Evolutionary conservation across 1,140 invertebrate species (phyloP), one percentile per base, ranked within the genome.

Genomic region (Bathynomus jamesi): DNA sequence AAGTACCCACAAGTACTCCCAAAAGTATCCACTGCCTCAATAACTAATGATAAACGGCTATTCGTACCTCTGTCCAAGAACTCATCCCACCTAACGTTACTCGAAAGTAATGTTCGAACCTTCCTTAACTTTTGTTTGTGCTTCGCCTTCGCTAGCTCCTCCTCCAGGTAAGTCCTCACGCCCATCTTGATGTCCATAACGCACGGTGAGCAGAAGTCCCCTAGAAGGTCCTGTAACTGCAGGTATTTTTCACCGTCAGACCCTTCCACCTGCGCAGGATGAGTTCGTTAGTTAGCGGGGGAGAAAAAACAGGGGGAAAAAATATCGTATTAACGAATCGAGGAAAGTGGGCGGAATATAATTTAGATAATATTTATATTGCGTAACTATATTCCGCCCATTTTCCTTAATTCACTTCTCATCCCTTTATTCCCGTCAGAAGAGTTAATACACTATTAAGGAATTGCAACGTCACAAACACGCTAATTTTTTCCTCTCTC

Each of bases 181-280:
- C 95, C 95, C 76, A 98, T 90, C 83, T 98, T 98, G 82, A 95
- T 95, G 82, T 98, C 95, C 94, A 98, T 97, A 0, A 98, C 93
- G 79, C 91, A 96, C 0, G 95, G 94, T 65, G 91, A 88, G 72
- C 90, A 87, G 82, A 96, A 98, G 76, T 93, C 91, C 65, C 91
- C 91, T 24, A 98, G 83, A 60, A 98, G 84, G 84, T 98, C 95
- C 86, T 98, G 91, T 32, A 97, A 83, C 83, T 96, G 92, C 40
- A 97, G 85, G 81, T 74, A 77, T 64, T 74, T 71, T 60, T 77
- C 76, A 53, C 73, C 70, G 27, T 77, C 76, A 4, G 72, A 46
- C 11, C 73, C 73, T 31, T 77, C 76, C 70, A 76, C 69, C 75
- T 76, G 60, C 7, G 21, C 11, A 31, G 24, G 3, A 7, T 27